A percentile compares a stretch with the other conserved stretches of the same genome.
Evolutionary conservation across 1,140 invertebrate species (phyloP).

Genomic region (Latrodectus geometricus): DNA sequence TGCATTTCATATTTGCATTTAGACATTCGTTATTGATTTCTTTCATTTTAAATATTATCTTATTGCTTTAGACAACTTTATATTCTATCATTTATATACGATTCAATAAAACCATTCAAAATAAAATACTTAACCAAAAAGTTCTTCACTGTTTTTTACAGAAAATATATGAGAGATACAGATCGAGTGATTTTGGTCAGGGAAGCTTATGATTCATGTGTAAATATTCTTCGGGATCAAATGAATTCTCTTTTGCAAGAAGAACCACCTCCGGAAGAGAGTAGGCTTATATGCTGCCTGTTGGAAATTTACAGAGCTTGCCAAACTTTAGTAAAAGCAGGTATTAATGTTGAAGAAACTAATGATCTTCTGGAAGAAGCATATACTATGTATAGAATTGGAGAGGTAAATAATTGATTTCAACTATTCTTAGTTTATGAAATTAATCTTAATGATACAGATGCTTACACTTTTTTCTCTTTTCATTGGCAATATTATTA

Average conservation of each 20-base stretch:
- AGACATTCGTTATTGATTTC: no score
- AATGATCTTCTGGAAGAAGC: conserved; percentile 63
- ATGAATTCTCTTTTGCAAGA: conserved; percentile 59
- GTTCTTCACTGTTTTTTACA: neutral
- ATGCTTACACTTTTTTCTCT: neutral
- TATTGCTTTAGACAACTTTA: no score
- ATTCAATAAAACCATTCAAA: no score
- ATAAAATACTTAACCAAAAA: no score
- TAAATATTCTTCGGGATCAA: conserved; percentile 49
- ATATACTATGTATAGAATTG: conserved; percentile 62
- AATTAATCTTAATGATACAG: neutral
- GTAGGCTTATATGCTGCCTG: conserved; percentile 56
- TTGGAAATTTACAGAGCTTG: conserved; percentile 61
- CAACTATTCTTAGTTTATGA: neutral
- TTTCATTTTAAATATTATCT: no score
- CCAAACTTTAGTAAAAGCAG: conserved; percentile 47
- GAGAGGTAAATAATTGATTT: conserved; percentile 44
- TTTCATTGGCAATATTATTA: neutral
- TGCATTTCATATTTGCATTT: no score
- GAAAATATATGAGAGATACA: conserved; percentile 64
- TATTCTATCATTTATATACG: no score
- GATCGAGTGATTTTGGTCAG: conserved; percentile 61
- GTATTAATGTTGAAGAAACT: conserved; percentile 34
- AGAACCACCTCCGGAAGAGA: conserved; percentile 55
- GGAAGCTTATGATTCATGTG: conserved; percentile 30